A percentile compares a stretch with the other conserved stretches of the same genome.
These are phyloP conservation scores for Pelecanus crispus DNA, from an alignment of 2,113 vertebrate genomes.

Conservation along the genomic window DNA sequence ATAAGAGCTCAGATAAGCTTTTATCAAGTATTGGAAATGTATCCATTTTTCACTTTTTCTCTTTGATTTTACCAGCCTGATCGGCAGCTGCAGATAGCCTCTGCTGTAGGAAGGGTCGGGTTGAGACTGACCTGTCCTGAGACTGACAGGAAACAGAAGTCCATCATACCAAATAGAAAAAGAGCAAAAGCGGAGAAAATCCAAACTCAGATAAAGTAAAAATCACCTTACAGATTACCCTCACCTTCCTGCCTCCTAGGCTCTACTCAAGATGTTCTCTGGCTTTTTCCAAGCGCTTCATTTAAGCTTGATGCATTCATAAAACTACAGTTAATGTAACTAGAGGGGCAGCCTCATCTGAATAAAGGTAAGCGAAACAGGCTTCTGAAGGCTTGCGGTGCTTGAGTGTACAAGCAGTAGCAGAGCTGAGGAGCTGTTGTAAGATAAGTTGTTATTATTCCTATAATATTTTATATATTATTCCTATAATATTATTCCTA, in stretches of 20 bases:
- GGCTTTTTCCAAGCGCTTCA: neutral
- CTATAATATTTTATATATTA: too few relatives aligned
- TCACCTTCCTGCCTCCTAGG: neutral
- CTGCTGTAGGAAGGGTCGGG: neutral
- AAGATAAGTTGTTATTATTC: neutral
- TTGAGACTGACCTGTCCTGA: too few relatives aligned
- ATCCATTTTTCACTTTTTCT: neutral
- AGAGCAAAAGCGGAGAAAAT: neutral
- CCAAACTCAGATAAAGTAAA: neutral
- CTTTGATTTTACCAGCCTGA: neutral
- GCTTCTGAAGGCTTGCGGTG: neutral
- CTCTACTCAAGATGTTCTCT: fast-evolving
- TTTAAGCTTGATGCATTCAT: neutral
- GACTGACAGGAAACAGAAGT: neutral
- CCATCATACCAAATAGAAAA: neutral
- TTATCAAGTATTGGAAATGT: neutral
- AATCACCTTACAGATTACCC: neutral
- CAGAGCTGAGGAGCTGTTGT: neutral
- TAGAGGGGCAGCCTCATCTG: neutral
- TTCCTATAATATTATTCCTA: too few relatives aligned
- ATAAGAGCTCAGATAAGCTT: neutral
- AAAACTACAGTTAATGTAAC: neutral
- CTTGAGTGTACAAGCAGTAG: neutral
- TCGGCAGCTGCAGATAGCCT: neutral
- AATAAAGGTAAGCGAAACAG: neutral